Base-by-base conservation (phyloP, 2,113 vertebrate genomes). In the Callocephalon fimbriatum region DNA sequence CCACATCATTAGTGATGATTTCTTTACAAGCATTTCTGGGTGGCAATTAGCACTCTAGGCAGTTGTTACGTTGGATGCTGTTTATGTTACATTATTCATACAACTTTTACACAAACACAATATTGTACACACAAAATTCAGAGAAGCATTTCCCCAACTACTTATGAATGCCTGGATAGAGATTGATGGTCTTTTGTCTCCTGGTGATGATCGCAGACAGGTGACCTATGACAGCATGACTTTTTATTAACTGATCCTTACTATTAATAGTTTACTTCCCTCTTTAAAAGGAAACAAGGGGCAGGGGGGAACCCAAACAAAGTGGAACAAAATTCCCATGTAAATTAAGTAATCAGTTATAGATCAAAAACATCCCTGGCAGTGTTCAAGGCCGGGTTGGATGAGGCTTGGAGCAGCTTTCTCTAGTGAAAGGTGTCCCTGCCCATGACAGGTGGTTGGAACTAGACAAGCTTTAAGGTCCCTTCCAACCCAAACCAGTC, bases 41-140 rank as follows among this genome's bases (percentile, higher is more conserved):
- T 59, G 72, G 18, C 22, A 26, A 5, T 40, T 65, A 59, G 62
- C 31, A 48, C 31, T 73, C 37, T 3, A 74, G 22, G 15, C 42
- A 27, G 37, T 16, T 79, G 29, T 25, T 20, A 29, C 0, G 1
- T 81, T 19, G 26, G 19, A 20, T 35, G 9, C 8, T 2, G 1
- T 47, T 88, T 65, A 40, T 29, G 11, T 61, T 37, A 67, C 4
- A 1, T 7, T 65, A 8, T 2, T 38, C 29, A 51, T 35, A 44
- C 87, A 45, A 65, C 9, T 74, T 90, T 21, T 62, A 44, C 45
- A 78, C 18, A 78, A 70, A 61, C 13, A 15, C 7, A 9, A 6
- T 42, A 40, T 2, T 19, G 16, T 29, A 38, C 11, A 15, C 15
- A 12, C 18, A 62, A 78, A 58, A 7, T 50, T 63, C 31, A 54